Conservation (phyloP, 2,797 vertebrate species). For the Enteromius anoplus region DNA sequence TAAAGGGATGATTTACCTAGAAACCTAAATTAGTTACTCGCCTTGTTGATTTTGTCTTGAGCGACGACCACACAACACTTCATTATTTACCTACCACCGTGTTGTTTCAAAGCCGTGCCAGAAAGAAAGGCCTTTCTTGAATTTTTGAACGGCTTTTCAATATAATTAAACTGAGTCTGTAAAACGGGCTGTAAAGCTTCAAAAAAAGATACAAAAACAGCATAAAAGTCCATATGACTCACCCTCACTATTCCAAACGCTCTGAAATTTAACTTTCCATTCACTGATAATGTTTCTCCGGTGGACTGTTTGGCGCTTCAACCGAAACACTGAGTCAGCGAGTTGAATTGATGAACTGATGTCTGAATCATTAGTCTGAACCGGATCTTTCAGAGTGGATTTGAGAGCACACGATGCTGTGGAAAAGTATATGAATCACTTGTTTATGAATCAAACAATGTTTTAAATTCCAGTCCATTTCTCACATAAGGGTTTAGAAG, state of each 20-base stretch:
- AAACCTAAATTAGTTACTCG: background rate
- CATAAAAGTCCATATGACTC: slow-evolving; percentile 1
- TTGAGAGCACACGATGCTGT: background rate
- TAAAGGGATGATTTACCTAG: slow-evolving; percentile 3
- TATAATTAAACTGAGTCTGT: background rate
- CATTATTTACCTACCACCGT: background rate
- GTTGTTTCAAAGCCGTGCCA: background rate
- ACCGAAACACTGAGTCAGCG: background rate
- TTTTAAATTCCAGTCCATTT: background rate
- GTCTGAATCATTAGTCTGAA: background rate
- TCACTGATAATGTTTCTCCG: slow-evolving; percentile 21
- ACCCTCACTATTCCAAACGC: background rate
- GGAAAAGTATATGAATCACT: background rate
- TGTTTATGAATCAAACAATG: background rate
- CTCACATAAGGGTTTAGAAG: background rate
- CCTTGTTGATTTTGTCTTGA: background rate
- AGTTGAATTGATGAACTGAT: background rate
- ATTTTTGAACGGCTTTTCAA: background rate
- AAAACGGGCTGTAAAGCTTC: background rate
- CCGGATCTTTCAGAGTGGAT: background rate
- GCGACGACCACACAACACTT: background rate
- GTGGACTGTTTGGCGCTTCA: background rate
- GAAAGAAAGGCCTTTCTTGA: background rate
- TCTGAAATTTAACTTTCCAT: background rate
- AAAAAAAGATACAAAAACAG: slow-evolving; percentile 12